Percentiles rank a stretch among this genome's conserved stretches.
These are phyloP conservation scores for Porites evermanni DNA, from an alignment of 92 coral and sea anemone species.

Conservation along the genomic window DNA sequence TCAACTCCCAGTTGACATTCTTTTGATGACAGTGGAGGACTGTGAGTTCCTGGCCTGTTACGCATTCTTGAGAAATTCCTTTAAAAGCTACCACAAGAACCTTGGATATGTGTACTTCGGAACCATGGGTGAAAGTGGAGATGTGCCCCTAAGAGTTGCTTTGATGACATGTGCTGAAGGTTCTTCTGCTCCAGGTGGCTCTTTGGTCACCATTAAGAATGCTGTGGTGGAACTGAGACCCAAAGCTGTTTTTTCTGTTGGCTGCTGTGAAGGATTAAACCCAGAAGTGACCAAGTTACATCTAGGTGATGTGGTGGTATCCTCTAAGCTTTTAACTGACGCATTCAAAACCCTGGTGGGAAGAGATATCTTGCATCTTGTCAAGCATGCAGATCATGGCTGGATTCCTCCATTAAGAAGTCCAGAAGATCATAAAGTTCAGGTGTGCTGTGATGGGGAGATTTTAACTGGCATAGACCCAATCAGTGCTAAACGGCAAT, in stretches of 20 bases:
- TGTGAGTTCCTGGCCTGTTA: neutral
- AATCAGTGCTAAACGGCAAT: neutral
- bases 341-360: neutral
- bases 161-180: constrained; percentile 26
- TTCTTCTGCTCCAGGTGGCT: constrained; percentile 7
- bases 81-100: neutral
- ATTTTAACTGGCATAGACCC: neutral
- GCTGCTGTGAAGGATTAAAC: neutral
- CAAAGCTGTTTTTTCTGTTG: neutral
- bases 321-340: neutral
- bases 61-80: neutral
- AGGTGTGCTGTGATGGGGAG: neutral
- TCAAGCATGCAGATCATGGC: neutral
- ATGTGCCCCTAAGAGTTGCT: constrained; percentile 33
- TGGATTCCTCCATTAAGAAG: neutral
- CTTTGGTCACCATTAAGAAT: constrained; percentile 19
- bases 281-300: constrained; percentile 27
- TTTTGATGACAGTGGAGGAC: neutral
- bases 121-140: constrained; percentile 9
- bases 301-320: constrained; percentile 30
- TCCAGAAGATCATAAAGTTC: neutral
- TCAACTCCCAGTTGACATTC: constrained; percentile 17
- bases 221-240: constrained; percentile 12
- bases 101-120: constrained; percentile 33
- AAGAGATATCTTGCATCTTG: neutral